Evolutionary conservation across 2,113 vertebrate genomes (phyloP), one percentile per base, ranked within the genome.

Genomic region (Nycticebus coucang): DNA sequence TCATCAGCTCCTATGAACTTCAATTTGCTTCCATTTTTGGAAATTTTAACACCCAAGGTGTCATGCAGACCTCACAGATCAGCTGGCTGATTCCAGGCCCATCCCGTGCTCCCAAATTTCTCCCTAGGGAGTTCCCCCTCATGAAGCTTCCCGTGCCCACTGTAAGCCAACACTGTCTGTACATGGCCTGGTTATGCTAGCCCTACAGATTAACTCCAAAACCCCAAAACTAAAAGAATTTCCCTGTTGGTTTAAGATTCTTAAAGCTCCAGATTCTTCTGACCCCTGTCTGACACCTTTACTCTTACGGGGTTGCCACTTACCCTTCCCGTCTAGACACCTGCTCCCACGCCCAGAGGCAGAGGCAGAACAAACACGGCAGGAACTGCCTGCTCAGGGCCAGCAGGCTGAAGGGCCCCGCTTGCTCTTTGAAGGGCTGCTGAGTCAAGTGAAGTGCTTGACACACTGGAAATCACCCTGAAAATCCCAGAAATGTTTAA

Each of bases 311-410:
- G 26, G 53, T 4, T 60, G 75, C 64, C 22, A 3, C 24, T 37
- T 62, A 60, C 30, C 33, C 50, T 64, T 41, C 86, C 33, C 26
- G 60, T 17, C 3, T 22, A 33, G 19, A 55, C 13, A 10, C 74
- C 0, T 3, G 33, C n/a, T 30, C 30, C 41, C 0, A 0, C 5
- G 13, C 15, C 12, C 26, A 60, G 26, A 53, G 17, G n/a, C 62
- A 87, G 13, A 71, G 37, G 24, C 50, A 6, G 41, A 78, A 18
- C 8, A 68, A 33, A 78, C 28, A 3, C 2, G 19, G 30, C 55
- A 19, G 45, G 35, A 92, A 45, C 75, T 87, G 66, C 75, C 45
- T 35, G 15, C 14, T 35, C 24, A 15, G 22, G 26, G 35, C 35
- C 80, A 60, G 55, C 5, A 4, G 11, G 10, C 33, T 79, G 60